A percentile compares a stretch with the other conserved stretches of the same genome.
Conservation (phyloP, 2,797 vertebrate genomes). For the Syngnathus acus region DNA sequence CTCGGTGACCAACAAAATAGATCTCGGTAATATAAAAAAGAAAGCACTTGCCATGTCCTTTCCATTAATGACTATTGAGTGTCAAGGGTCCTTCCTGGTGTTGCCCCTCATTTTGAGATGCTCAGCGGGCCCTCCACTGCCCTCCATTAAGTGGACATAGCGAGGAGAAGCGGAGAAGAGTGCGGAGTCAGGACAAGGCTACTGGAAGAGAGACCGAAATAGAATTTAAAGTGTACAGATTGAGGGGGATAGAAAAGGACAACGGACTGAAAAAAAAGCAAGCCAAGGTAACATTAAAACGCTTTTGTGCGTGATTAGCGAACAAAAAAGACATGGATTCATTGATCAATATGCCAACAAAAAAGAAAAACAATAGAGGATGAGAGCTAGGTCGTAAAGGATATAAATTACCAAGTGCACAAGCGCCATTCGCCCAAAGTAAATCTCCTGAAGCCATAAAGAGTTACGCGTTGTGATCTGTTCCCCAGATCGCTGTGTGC, state of each 20-base stretch:
- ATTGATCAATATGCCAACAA: slow-evolving; percentile 25
- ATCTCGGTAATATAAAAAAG: background rate
- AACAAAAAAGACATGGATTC: slow-evolving; percentile 10
- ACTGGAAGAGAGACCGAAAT: slow-evolving; percentile 25
- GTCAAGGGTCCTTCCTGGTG: background rate
- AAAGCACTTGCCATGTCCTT: background rate
- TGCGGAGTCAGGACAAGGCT: slow-evolving; percentile 45
- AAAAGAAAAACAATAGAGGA: slow-evolving; percentile 15
- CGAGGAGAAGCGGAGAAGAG: slow-evolving; percentile 25
- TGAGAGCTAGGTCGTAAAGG: slow-evolving; percentile 22
- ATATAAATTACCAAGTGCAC: slow-evolving; percentile 25
- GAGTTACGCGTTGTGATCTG: slow-evolving; percentile 60
- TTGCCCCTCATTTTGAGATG: background rate
- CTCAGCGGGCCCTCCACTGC: background rate
- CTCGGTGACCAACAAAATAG: background rate
- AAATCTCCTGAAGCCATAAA: slow-evolving; percentile 55
- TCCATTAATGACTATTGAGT: background rate
- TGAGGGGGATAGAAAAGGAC: background rate
- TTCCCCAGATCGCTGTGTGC: slow-evolving; percentile 58
- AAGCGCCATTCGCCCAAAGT: slow-evolving; percentile 23
- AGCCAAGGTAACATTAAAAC: background rate
- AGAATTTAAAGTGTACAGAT: slow-evolving; percentile 5
- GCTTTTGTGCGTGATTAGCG: background rate
- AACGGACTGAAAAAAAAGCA: background rate
- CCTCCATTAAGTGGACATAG: slow-evolving; percentile 23